Conservation (phyloP, 2,888 invertebrate genomes). For the Strigamia transsilvanica region DNA sequence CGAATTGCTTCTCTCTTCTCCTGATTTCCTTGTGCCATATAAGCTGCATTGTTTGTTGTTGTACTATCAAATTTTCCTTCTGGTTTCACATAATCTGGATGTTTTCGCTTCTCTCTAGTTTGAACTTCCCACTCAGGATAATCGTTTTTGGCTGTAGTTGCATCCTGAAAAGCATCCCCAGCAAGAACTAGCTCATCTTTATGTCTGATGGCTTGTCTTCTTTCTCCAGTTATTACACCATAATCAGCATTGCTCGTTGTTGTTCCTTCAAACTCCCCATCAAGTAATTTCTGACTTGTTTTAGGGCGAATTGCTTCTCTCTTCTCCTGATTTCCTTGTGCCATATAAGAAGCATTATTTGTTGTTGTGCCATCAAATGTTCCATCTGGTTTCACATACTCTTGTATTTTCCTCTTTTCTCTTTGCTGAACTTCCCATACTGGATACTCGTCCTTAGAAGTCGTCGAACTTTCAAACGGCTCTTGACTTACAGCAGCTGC, state of each 20-base stretch:
- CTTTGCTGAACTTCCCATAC: not conserved
- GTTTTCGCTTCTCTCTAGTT: not conserved
- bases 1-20: too few relatives aligned
- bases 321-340: not conserved
- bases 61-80: not conserved
- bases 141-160: constrained; percentile 44
- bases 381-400: not conserved
- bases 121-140: constrained; percentile 45
- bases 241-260: not conserved
- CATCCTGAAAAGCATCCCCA: constrained; percentile 14
- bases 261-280: too few relatives aligned
- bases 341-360: not conserved
- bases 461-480: too few relatives aligned
- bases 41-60: not conserved
- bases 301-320: not conserved
- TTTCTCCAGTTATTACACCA: not conserved
- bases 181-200: not conserved
- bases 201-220: not conserved
- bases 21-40: too few relatives aligned
- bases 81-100: constrained; percentile 29
- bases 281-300: too few relatives aligned
- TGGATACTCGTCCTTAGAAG: too few relatives aligned
- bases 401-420: not conserved
- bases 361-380: constrained; percentile 19
- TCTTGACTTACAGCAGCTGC: not conserved